Base-by-base conservation (phyloP, 2,113 vertebrate genomes). In the Xenopus borealis region DNA sequence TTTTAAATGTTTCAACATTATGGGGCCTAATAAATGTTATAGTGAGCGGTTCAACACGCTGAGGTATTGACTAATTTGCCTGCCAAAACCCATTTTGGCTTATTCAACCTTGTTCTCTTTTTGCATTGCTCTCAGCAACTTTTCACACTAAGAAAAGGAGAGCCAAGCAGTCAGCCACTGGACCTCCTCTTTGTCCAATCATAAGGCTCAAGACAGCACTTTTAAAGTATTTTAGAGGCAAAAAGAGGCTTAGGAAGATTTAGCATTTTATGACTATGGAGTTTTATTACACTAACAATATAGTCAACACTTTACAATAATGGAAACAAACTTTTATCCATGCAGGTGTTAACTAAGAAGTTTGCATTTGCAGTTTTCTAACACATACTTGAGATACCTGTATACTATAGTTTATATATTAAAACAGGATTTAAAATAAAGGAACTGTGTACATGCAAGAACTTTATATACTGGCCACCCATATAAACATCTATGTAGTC, bases 21-120 rank as follows among this genome's bases (percentile, higher is more conserved):
- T 70, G 67, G 69, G 67, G 59, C 47, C 66, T 70, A 70, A 77
- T 70, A 84, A 79, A 82, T 45, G 57, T 82, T 83, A 75, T 19
- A 72, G 59, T 78, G 72, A 85, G 27, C 1, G 1, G 2, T 79
- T 78, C 75, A 78, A 62, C 0, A n/a, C 17, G 2, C 80, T 80
- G 79, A 81, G 84, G 61, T 79, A 78, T 0, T 12, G 77, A 82
- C 72, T 83, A 66, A 78, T 57, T 69, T 75, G 50, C 63, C 18
- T 81, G 82, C 82, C 81, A 86, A 69, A 77, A 77, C 58, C 74
- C 63, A 46, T 59, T 66, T 80, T 83, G 83, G 71, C 79, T 83
- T 61, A 62, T 85, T 59, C 80, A 71, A 69, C 74, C 79, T 80
- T 74, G 44, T 70, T 76, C 61, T 45, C 19, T 52, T 53, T 68